These are phyloP conservation scores for Hoplostethus atlanticus DNA, from an alignment of 2,797 vertebrate genomes.

Conservation along the genomic window DNA sequence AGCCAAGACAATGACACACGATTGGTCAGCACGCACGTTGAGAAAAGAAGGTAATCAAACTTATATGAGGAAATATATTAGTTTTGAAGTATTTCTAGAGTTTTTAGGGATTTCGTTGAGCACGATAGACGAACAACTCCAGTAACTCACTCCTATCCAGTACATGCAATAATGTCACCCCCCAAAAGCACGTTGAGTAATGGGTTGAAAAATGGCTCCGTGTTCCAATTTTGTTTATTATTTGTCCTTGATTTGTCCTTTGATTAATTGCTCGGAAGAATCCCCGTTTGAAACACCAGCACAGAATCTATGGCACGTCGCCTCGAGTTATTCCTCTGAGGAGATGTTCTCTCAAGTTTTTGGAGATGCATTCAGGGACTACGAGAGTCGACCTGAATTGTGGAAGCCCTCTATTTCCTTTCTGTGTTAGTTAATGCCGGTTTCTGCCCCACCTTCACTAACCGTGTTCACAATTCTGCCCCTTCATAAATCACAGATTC, in stretches of 20 bases:
- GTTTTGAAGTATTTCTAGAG: constrained; percentile 8
- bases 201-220: constrained; percentile 3
- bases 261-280: constrained; percentile 22
- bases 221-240: background rate
- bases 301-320: background rate
- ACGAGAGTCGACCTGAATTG: background rate
- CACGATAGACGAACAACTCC: background rate
- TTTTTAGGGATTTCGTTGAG: constrained; percentile 23
- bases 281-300: constrained; percentile 1
- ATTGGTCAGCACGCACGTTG: constrained; percentile 18
- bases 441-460: background rate
- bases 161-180: background rate
- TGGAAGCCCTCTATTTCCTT: background rate
- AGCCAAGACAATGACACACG: background rate
- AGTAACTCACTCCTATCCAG: background rate
- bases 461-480: too few relatives aligned
- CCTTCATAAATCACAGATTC: too few relatives aligned
- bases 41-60: constrained; percentile 1
- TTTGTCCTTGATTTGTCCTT: background rate
- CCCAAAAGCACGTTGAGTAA: background rate
- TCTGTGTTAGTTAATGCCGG: background rate
- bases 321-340: background rate
- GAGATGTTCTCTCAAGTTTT: background rate
- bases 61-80: constrained; percentile 1
- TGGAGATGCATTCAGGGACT: background rate